A percentile compares a stretch with the other conserved stretches of the same genome.
These are phyloP conservation scores for Hydractinia symbiolongicarpus DNA, from an alignment of 30 jellyfish, hydroid and myxozoan genomes.

Conservation along the genomic window DNA sequence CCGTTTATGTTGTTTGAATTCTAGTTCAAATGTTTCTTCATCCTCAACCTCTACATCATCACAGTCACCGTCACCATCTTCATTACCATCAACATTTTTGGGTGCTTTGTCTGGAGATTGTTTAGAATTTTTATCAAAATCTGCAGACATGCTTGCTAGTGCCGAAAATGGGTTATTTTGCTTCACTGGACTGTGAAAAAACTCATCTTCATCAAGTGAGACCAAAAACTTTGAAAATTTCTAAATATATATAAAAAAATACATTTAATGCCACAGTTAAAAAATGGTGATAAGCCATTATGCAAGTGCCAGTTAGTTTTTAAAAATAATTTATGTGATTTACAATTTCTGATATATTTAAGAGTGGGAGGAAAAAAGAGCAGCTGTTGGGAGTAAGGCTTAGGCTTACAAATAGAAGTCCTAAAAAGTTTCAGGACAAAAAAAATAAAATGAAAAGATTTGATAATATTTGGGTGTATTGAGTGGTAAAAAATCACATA, in stretches of 20 bases:
- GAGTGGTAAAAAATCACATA: too few relatives aligned
- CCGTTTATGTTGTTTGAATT: constrained; percentile 75
- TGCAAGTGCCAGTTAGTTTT: too few relatives aligned
- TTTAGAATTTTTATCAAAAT: constrained; percentile 37
- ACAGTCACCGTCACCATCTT: constrained; percentile 18
- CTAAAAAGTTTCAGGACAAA: too few relatives aligned
- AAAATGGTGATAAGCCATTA: not conserved
- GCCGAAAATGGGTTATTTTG: constrained; percentile 39
- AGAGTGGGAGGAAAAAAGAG: too few relatives aligned
- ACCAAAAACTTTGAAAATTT: constrained; percentile 6
- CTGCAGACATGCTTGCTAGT: constrained; percentile 58
- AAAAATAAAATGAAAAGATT: too few relatives aligned
- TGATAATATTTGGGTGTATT: too few relatives aligned
- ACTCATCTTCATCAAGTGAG: constrained; percentile 7
- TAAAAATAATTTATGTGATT: too few relatives aligned
- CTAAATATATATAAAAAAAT: not conserved
- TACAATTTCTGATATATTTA: too few relatives aligned
- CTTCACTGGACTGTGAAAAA: not conserved
- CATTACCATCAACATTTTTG: not conserved
- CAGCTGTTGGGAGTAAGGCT: too few relatives aligned
- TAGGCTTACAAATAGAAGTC: too few relatives aligned
- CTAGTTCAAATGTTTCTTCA: constrained; percentile 62
- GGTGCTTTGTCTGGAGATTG: constrained; percentile 15
- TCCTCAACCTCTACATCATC: constrained; percentile 47
- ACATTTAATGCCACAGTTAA: not conserved